Percentiles rank a stretch among this genome's conserved stretches.
Conservation (phyloP, 2,797 vertebrate genomes). For the Pteropus rufus region DNA sequence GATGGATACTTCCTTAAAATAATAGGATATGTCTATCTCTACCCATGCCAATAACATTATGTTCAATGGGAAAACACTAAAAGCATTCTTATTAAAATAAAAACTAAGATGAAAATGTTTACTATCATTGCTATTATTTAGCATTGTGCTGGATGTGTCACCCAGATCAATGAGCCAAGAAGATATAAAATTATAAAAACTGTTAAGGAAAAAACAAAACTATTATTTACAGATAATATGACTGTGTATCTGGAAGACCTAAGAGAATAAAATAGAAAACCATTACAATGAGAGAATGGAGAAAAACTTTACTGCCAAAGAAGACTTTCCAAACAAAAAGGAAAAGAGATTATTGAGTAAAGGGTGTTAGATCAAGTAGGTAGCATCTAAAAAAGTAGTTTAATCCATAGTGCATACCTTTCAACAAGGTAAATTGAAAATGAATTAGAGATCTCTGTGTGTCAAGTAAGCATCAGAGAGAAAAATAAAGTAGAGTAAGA, state of each 20-base stretch:
- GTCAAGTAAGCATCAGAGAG: not conserved
- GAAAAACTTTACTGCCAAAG: not conserved
- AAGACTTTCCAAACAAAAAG: not conserved
- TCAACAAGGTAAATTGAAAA: not conserved
- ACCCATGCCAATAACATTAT: not conserved
- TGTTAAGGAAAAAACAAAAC: not conserved
- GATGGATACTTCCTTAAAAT: not conserved
- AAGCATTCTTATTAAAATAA: not conserved
- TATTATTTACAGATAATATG: not conserved
- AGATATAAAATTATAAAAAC: not conserved
- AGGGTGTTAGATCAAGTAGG: not conserved
- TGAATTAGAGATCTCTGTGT: not conserved
- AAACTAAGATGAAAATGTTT: not conserved
- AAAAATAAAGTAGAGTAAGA: not conserved
- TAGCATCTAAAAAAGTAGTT: not conserved
- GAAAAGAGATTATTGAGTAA: not conserved
- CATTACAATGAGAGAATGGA: not conserved
- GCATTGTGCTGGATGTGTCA: not conserved
- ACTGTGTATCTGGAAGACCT: not conserved
- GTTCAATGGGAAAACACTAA: not conserved
- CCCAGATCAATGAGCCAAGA: not conserved
- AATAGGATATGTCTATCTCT: not conserved
- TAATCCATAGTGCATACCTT: not conserved
- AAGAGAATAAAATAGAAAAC: not conserved
- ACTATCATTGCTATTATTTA: not conserved